Conservation (phyloP, 2,797 vertebrate genomes). For the Melanotaenia parkinsoni region DNA sequence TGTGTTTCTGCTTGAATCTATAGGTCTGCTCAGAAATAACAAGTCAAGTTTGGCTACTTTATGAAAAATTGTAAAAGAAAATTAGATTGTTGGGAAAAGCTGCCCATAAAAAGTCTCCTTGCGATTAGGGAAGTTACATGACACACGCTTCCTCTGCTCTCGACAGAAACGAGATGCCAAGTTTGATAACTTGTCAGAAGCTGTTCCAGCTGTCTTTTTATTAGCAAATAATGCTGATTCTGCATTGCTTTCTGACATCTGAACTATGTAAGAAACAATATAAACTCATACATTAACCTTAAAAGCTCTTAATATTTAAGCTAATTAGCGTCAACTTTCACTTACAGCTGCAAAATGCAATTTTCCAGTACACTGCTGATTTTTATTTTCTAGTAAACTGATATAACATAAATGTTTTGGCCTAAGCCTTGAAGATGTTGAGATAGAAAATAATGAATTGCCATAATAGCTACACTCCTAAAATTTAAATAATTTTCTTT, state of each 20-base stretch:
- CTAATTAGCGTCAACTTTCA: neutral
- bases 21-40: constrained; percentile 70
- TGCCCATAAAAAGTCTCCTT: constrained; percentile 16
- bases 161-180: constrained; percentile 60
- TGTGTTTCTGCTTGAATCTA: constrained; percentile 73
- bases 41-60: constrained; percentile 82
- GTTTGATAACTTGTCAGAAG: constrained; percentile 58
- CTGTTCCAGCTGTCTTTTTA: constrained; percentile 46
- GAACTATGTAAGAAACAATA: neutral
- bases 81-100: constrained; percentile 15
- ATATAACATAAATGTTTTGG: constrained; percentile 27
- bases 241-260: neutral
- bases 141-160: constrained; percentile 43
- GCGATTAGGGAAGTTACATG: constrained; percentile 34
- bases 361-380: neutral
- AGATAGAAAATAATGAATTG: constrained; percentile 21
- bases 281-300: neutral
- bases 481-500: constrained; percentile 35
- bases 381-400: neutral
- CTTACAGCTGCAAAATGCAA: neutral
- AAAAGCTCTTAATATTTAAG: neutral
- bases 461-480: constrained; percentile 26
- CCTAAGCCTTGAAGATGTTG: constrained; percentile 21
- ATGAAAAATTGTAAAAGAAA: constrained; percentile 58
- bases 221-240: neutral